A percentile compares a stretch with the other conserved stretches of the same genome.
phyloP scores from a whole-genome alignment of 2,888 invertebrate genomes.

The Drosophila suboccidentalis region DNA sequence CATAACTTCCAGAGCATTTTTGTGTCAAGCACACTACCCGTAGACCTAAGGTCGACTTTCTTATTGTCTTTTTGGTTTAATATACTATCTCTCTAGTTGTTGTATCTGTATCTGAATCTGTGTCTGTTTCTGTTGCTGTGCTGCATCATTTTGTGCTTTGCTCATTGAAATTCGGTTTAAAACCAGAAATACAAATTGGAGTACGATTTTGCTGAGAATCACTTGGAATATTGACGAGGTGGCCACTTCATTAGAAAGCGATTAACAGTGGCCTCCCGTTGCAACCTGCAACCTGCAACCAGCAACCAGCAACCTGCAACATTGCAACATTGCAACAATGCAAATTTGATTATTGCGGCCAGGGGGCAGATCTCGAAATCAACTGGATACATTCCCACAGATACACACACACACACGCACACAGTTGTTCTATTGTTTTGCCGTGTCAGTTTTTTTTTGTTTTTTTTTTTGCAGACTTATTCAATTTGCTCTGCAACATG shows the following conservation, averaged over 20 bases:
- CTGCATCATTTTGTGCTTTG: not conserved
- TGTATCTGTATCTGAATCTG: not conserved
- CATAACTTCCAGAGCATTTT: conserved; percentile 1
- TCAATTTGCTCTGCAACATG: conserved; percentile 78
- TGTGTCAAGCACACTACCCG: not conserved
- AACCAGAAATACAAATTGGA: not conserved
- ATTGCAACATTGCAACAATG: conserved; percentile 28
- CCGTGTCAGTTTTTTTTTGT: conserved; percentile 31
- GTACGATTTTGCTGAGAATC: conserved; percentile 17
- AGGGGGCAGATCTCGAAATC: conserved; percentile 20
- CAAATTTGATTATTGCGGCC: conserved; percentile 72
- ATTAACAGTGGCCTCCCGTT: conserved; percentile 35
- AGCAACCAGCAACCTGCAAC: conserved; percentile 12
- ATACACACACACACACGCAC: conserved; percentile 9
- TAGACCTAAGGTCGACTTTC: conserved; percentile 6
- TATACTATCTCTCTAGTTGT: not conserved
- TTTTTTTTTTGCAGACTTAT: conserved; percentile 63
- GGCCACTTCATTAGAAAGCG: conserved; percentile 53
- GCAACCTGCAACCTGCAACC: conserved; percentile 15
- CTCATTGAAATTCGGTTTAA: not conserved
- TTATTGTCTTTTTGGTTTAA: not conserved
- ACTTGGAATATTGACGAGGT: conserved; percentile 28
- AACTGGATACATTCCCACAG: not conserved
- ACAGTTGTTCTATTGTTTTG: conserved; percentile 52
- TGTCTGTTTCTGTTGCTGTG: not conserved